phyloP scores from a whole-genome alignment of 2,113 vertebrate species.

The Neotoma lepida region DNA sequence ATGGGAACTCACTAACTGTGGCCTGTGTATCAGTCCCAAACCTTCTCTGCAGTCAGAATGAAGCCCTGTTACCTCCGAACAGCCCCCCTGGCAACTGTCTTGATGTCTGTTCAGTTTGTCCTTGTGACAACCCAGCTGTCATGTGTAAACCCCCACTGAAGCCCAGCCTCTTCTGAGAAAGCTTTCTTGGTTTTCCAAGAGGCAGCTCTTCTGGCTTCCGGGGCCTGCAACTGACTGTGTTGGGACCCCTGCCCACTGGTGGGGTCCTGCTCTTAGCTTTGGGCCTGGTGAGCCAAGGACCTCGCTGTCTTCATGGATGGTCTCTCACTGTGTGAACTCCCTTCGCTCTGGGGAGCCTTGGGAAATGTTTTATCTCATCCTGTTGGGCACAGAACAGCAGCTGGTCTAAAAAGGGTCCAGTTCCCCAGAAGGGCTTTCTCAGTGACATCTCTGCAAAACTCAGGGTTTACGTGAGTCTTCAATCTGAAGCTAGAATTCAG shows the following conservation, averaged over 20 bases:
- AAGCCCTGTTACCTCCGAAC: accelerated
- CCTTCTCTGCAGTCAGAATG: too few relatives aligned
- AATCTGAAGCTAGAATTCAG: background rate
- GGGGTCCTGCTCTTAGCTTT: background rate
- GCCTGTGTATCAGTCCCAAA: accelerated
- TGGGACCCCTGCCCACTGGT: accelerated
- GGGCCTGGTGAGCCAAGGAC: too few relatives aligned
- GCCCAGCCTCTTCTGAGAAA: accelerated
- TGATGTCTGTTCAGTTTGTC: background rate
- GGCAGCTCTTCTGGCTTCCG: background rate
- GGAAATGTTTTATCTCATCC: background rate
- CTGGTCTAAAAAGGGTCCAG: background rate
- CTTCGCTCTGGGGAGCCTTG: background rate
- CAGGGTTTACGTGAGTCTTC: background rate
- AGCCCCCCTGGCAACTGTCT: background rate
- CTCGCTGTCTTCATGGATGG: background rate
- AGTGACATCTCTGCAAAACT: background rate
- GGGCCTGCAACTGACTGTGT: accelerated
- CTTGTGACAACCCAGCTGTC: too few relatives aligned
- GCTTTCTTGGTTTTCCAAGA: background rate
- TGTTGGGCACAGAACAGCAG: background rate
- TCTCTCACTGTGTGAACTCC: background rate
- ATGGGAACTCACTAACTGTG: background rate
- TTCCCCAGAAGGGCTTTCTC: accelerated
- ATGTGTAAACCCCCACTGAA: too few relatives aligned